Base-by-base conservation (phyloP, 2,888 invertebrate genomes). In the Coelinius sp. region DNA sequence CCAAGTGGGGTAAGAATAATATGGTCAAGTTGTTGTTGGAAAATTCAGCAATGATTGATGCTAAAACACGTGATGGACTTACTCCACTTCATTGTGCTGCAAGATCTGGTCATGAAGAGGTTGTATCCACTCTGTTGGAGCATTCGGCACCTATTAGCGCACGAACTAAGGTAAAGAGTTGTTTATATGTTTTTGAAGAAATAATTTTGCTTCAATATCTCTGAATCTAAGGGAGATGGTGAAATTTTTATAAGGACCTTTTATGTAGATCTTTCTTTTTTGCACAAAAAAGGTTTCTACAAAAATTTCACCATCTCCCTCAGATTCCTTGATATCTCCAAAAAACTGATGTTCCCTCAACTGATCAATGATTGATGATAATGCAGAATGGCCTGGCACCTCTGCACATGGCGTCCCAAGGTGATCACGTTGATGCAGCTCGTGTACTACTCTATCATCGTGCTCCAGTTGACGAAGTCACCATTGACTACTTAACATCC, bases 401-500 rank as follows among this genome's bases (percentile, higher is more conserved):
- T 46, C 91, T 99, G 79, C 99, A 99, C 89, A 99, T 99, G 98
- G 96, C 98, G 73, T 96, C 97, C 66, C 98, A 99, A 89, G 99
- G 99, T 75, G 98, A 99, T 89, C 98, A 99, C 88, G 97, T 98
- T 78, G 97, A 98, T 88, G 97, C 97, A 73, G 98, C 98, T 4
- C 91, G 97, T 68, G 94, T 97, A 65, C 91, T 99, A 6, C 91
- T 99, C 10, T 92, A 95, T 79, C 96, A 98, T 88, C 95, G 97
- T 77, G 98, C 98, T 1, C 96, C 97, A n/a, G 98, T 99, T 63
- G 98, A 99, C 89, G 99, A 99, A 89, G 97, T 99, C 76, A 99
- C 98, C 0, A 97, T 98, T 49, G 99, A 99, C 89, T 99, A 98
- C 88, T 90, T 99, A 83, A 99, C 98, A 0, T 97, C 98, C 0